Percentiles rank a stretch among this genome's conserved stretches.
Evolutionary conservation across 2,113 vertebrate species (phyloP).

Genomic region (Tyto alba): DNA sequence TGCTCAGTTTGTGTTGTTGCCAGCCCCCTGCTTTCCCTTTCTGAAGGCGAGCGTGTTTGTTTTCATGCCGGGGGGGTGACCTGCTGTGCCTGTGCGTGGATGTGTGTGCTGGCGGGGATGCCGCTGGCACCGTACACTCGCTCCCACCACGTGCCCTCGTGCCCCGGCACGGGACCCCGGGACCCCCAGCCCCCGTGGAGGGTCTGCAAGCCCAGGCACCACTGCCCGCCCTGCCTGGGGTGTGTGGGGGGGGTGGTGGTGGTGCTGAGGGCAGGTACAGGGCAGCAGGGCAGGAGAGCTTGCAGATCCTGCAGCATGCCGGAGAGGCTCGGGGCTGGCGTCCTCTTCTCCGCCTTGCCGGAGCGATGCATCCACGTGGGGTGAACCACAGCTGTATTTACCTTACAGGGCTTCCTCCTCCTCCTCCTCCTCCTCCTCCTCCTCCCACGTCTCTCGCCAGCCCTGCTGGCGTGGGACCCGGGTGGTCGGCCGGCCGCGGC

Average conservation of each 20-base stretch:
- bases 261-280: background rate
- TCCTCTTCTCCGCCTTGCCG: fast-evolving
- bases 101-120: fast-evolving
- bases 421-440: background rate
- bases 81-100: background rate
- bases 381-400: background rate
- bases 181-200: background rate
- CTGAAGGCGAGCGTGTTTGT: background rate
- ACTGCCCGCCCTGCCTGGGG: background rate
- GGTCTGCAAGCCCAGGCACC: background rate
- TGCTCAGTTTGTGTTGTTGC: background rate
- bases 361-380: fast-evolving
- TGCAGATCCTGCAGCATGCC: fast-evolving
- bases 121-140: fast-evolving
- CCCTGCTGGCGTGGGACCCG: background rate
- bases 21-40: background rate
- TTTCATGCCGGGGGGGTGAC: fast-evolving
- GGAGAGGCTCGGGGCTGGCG: background rate
- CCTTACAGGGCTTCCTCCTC: background rate
- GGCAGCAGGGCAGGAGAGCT: background rate
- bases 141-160: fast-evolving
- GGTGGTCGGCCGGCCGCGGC: background rate
- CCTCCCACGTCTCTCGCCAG: background rate
- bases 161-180: fast-evolving
- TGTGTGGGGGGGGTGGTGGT: too few species aligned